These are phyloP conservation scores for Margarornis squamiger DNA, from an alignment of 2,797 vertebrate species.

Conservation along the genomic window DNA sequence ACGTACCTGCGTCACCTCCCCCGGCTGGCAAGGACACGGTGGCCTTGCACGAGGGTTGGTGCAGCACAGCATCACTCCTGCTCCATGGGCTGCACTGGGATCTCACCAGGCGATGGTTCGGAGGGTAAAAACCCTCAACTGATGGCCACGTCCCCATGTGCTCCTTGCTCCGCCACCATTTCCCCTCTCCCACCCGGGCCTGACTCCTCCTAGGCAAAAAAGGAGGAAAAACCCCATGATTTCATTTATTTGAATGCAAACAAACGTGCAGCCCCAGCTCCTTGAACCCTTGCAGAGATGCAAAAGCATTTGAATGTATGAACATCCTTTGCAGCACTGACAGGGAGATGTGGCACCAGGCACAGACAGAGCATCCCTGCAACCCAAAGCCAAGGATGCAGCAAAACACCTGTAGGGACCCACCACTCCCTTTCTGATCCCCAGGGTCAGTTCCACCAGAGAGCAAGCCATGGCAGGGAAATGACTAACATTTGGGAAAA, in stretches of 20 bases:
- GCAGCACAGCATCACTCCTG: background rate
- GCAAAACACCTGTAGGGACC: background rate
- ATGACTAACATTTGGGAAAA: background rate
- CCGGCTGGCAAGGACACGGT: background rate
- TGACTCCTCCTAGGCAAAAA: background rate
- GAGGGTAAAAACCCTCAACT: too few relatives aligned
- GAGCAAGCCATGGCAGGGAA: background rate
- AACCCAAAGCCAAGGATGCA: background rate
- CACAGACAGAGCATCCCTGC: background rate
- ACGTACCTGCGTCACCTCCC: background rate
- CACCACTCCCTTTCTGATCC: background rate
- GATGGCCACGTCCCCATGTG: fast-evolving
- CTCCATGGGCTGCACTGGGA: background rate
- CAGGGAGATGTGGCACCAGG: background rate
- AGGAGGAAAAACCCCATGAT: background rate
- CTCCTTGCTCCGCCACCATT: background rate
- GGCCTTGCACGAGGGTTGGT: background rate
- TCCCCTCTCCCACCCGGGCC: background rate
- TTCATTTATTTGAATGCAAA: background rate
- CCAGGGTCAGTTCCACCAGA: background rate
- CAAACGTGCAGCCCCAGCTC: conserved; percentile 3
- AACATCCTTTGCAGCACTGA: background rate
- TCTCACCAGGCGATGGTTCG: fast-evolving
- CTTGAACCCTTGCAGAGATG: conserved; percentile 38
- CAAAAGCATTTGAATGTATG: conserved; percentile 25